Base-by-base conservation (phyloP, 2,797 vertebrate genomes). In the Sebastes aleutianus region DNA sequence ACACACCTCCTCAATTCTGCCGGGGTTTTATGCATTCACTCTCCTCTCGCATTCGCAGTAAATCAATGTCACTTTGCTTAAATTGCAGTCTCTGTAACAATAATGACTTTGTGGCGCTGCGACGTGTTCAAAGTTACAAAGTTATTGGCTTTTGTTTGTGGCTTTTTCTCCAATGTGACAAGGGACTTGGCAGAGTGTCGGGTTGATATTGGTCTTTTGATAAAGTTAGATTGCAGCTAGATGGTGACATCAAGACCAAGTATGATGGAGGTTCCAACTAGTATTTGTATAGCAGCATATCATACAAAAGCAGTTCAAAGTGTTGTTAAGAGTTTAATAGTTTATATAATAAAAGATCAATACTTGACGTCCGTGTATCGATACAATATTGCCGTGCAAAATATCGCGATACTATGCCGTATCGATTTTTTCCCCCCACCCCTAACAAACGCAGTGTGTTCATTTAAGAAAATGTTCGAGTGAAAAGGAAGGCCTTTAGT, bases 81-180 rank as follows among this genome's bases (percentile, higher is more conserved):
- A 36, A 71, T 57, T 85, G 62, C 36, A 47, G 72, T 11, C 12
- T 20, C 54, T 59, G 53, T 14, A 32, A 63, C 24, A 65, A 26
- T 43, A 65, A 65, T 65, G 24, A 65, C 36, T 39, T 22, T 10
- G 43, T 20, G 43, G 43, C 16, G 14, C 59, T 47, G 64, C 64
- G 22, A 13, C 61, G 32, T 63, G 31, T 34, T 36, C n/a, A 78
- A 73, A 75, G 59, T 29, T 26, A n/a, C 63, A 69, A 8, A 66
- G 24, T 56, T 61, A 47, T 68, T 22, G 62, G 47, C 43, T 80
- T 76, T 66, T 58, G 36, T 47, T 69, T 74, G 59, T 54, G 47
- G 58, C 63, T 43, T 62, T 24, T 36, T 47, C 3, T 36, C 31
- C 13, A 2, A 14, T 50, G 70, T 64, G 20, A 29, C 36, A 36